phyloP scores from a whole-genome alignment of 2,888 invertebrate genomes.

The Sphecodes monilicornis region DNA sequence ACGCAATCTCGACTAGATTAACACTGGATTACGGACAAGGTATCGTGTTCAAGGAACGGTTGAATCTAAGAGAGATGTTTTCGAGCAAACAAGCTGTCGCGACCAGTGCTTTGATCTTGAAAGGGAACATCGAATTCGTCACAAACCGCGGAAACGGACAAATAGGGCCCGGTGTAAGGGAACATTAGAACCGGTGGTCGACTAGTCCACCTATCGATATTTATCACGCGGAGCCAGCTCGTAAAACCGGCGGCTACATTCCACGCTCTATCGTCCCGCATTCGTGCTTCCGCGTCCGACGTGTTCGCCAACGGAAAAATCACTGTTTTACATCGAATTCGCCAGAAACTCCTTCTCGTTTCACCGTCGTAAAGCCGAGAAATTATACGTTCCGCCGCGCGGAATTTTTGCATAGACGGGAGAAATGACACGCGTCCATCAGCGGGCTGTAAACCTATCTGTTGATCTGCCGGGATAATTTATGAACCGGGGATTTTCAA shows the following conservation, averaged over 20 bases:
- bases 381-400: constrained; percentile 7
- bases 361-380: constrained; percentile 30
- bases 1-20: background rate
- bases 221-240: constrained; percentile 32
- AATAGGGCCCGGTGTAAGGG: background rate
- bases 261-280: constrained; percentile 5
- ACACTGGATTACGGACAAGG: background rate
- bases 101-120: background rate
- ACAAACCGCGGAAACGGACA: background rate
- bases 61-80: background rate
- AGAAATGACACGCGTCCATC: constrained; percentile 9
- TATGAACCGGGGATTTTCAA: constrained; percentile 6
- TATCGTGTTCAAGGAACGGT: background rate
- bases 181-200: constrained; percentile 37
- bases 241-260: constrained; percentile 40
- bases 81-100: background rate
- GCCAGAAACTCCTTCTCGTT: constrained; percentile 3
- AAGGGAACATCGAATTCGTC: background rate
- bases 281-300: constrained; percentile 22
- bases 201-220: constrained; percentile 31
- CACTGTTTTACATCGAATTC: constrained; percentile 12
- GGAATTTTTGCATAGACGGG: background rate
- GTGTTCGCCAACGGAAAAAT: constrained; percentile 15
- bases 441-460: constrained; percentile 10
- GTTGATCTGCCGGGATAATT: constrained; percentile 20